Conservation (phyloP, 2,113 vertebrate genomes). For the Passer montanus region DNA sequence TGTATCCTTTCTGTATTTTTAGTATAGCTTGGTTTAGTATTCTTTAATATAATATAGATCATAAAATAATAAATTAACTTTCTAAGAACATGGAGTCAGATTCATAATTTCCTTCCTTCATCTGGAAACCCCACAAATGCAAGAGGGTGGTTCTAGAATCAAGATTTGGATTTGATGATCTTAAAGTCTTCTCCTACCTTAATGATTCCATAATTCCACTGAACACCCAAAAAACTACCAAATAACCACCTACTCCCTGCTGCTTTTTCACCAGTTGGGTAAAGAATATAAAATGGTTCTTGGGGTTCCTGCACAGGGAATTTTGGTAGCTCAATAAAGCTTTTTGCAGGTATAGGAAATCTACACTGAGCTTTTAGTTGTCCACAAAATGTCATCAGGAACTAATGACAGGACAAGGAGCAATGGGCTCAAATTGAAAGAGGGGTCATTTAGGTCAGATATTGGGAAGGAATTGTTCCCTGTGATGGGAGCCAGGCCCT, state of each 20-base stretch:
- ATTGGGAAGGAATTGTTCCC: background rate
- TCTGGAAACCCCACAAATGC: too few relatives aligned
- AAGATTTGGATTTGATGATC: background rate
- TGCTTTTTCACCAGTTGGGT: background rate
- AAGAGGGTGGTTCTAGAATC: background rate
- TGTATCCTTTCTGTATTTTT: too few relatives aligned
- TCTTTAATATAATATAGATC: too few relatives aligned
- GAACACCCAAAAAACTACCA: background rate
- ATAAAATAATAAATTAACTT: too few relatives aligned
- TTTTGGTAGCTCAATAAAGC: too few relatives aligned
- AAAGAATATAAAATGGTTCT: background rate
- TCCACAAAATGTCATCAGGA: background rate
- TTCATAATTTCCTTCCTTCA: too few relatives aligned
- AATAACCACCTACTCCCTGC: background rate
- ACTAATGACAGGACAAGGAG: background rate
- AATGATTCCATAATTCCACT: background rate
- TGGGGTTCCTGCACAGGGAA: background rate
- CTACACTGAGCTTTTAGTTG: background rate
- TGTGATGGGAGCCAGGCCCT: background rate
- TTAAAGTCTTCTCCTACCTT: background rate
- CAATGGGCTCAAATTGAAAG: background rate
- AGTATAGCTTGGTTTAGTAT: too few relatives aligned
- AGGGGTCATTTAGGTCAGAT: background rate
- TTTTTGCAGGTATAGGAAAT: background rate
- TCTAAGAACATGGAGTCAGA: too few relatives aligned